Percentiles rank a stretch among this genome's conserved stretches.
phyloP scores from a whole-genome alignment of 64 coral and sea anemone genomes.

The Cladopsammia gracilis region DNA sequence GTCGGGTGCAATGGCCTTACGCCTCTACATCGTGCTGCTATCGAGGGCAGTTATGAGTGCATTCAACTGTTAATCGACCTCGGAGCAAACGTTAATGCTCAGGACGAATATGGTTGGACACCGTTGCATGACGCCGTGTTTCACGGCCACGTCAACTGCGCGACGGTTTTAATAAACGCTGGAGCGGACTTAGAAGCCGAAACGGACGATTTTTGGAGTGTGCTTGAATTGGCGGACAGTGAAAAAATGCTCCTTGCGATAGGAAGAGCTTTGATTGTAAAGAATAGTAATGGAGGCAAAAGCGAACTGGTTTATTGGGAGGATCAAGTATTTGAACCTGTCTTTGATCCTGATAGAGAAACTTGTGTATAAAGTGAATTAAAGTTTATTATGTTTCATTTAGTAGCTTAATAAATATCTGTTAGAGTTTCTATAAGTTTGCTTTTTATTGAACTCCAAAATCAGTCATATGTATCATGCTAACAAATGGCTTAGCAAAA shows the following conservation, averaged over 20 bases:
- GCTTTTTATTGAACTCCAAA: not conserved
- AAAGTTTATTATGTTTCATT: not conserved
- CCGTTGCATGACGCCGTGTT: slow-evolving; percentile 84
- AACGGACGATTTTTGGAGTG: slow-evolving; percentile 50
- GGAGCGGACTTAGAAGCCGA: slow-evolving; percentile 68
- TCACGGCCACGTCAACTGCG: slow-evolving; percentile 74
- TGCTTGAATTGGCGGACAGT: slow-evolving; percentile 67
- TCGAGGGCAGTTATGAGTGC: slow-evolving; percentile 88
- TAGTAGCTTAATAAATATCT: not conserved
- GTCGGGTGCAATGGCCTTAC: slow-evolving; percentile 68
- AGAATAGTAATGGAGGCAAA: slow-evolving; percentile 24
- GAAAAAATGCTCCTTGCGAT: slow-evolving; percentile 76
- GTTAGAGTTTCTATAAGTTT: not conserved
- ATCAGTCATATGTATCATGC: not conserved
- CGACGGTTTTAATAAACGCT: slow-evolving; percentile 70
- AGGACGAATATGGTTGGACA: slow-evolving; percentile 54
- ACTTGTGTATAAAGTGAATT: slow-evolving; percentile 67
- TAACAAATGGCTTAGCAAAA: not conserved
- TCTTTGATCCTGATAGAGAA: slow-evolving; percentile 77
- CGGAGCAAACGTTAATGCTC: slow-evolving; percentile 78
- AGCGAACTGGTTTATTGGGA: slow-evolving; percentile 10
- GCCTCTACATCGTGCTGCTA: slow-evolving; percentile 85
- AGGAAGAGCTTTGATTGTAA: slow-evolving; percentile 76
- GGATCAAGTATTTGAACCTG: slow-evolving; percentile 51
- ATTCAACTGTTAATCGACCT: slow-evolving; percentile 85